Evolutionary conservation across 2,797 vertebrate genomes (phyloP), one percentile per base, ranked within the genome.

Genomic region (Sphenodon punctatus): DNA sequence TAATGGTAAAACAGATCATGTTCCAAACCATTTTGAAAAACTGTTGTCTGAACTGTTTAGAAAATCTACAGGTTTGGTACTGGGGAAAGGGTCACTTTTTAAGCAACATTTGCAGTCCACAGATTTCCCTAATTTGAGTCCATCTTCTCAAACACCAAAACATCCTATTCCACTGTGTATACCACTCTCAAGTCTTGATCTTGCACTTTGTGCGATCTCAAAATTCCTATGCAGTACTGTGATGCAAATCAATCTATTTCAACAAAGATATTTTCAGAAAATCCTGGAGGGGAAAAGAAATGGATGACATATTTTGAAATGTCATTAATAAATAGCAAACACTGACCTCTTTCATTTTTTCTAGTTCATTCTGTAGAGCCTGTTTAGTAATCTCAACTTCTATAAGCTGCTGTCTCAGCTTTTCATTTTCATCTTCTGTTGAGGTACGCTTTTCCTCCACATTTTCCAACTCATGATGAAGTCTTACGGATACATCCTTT

Each of bases 371-470:
- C 90, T 99, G 98, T 87, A 99, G 94, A 51, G 97, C 98, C 88
- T 99, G 98, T 76, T 99, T 99, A 64, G 97, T 96, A 89, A 98
- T 97, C 84, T 99, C 98, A 88, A 98, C 98, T 94, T 99, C 97
- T 87, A 99, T 99, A 75, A 99, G 95, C 92, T 98, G 96, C 93
- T 99, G 98, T 80, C 98, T 96, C 88, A 99, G 93, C 82, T 97
- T 98, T 92, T 99, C 98, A 75, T 99, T 99, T 95, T 99, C 98
- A 27, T 99, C 98, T 90, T 99, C 98, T 34, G 98, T 99, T 92
- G 95, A 97, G 13, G 97, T 97, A 82, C 98, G 96, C 87, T 99
- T 99, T 93, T 99, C 98, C 94, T 99, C 98, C 86, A 99, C 98
- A 2, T 96, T 99, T 96, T 99, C 98, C 85, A 99, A 89, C 89